Evolutionary conservation across 2,113 vertebrate genomes (phyloP).

Genomic region (Setophaga kirtlandii): DNA sequence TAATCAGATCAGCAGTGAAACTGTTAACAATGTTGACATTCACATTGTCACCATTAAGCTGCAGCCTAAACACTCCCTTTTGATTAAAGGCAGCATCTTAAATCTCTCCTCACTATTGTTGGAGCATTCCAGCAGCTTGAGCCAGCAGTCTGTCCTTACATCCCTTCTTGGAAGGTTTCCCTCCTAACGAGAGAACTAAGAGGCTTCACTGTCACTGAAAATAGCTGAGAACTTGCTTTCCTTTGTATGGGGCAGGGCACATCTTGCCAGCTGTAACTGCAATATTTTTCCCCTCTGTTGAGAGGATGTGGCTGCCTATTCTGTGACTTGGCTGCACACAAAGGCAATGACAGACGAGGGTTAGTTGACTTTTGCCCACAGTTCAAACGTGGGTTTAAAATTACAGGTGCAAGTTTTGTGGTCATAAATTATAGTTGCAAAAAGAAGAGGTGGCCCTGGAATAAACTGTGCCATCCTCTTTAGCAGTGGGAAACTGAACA

Average conservation of each 20-base stretch:
- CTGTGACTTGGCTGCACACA: neutral
- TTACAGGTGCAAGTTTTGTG: slow-evolving; percentile 25
- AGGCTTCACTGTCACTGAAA: neutral
- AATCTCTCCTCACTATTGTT: slow-evolving; percentile 22
- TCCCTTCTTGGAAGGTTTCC: slow-evolving; percentile 23
- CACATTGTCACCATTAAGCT: slow-evolving; percentile 33
- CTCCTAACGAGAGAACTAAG: neutral
- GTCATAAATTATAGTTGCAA: neutral
- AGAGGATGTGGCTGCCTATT: neutral
- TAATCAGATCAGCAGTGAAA: slow-evolving; percentile 54
- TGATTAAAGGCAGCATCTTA: slow-evolving; percentile 50
- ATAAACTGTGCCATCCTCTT: neutral
- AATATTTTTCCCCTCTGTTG: neutral
- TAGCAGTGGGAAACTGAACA: neutral
- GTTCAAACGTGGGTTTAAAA: slow-evolving; percentile 27
- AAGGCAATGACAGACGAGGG: neutral
- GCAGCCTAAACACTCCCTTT: slow-evolving; percentile 32
- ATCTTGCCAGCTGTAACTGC: neutral
- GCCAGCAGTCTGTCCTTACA: neutral
- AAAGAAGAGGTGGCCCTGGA: neutral
- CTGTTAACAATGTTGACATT: slow-evolving; percentile 51
- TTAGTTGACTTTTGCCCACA: neutral
- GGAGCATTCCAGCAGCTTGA: neutral
- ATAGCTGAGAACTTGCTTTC: slow-evolving; percentile 6
- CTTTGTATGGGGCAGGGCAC: neutral